A percentile compares a stretch with the other conserved stretches of the same genome.
These are phyloP conservation scores for Temnothorax nylanderi DNA, from an alignment of 1,140 invertebrate species.

Conservation along the genomic window DNA sequence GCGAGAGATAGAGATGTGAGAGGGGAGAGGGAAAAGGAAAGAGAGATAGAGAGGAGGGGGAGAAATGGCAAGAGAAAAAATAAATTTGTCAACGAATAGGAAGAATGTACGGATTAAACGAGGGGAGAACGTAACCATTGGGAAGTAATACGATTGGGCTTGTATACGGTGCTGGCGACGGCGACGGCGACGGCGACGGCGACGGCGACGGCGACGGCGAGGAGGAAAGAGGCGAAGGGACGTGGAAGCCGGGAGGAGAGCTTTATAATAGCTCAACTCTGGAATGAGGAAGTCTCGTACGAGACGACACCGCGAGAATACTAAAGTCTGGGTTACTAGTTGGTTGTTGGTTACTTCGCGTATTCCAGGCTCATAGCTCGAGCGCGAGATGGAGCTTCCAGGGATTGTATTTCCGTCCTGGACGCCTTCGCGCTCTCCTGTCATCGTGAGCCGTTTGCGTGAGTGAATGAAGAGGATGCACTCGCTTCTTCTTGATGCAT, in stretches of 20 bases:
- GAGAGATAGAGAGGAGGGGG: not conserved
- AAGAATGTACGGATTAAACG: slow-evolving; percentile 20
- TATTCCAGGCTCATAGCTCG: slow-evolving; percentile 74
- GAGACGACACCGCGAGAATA: slow-evolving; percentile 78
- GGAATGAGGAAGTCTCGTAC: slow-evolving; percentile 79
- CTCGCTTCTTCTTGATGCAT: slow-evolving; percentile 5
- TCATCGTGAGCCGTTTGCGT: slow-evolving; percentile 27
- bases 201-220: not conserved
- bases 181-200: not conserved
- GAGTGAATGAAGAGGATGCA: slow-evolving; percentile 41
- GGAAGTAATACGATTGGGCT: slow-evolving; percentile 61
- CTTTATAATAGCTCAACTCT: slow-evolving; percentile 77
- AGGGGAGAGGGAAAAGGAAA: not conserved
- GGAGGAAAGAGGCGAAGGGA: slow-evolving; percentile 34
- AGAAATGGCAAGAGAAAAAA: not conserved
- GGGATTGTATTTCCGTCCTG: slow-evolving; percentile 73
- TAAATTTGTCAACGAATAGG: slow-evolving; percentile 22
- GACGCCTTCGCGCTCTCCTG: slow-evolving; percentile 55
- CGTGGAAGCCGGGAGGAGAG: slow-evolving; percentile 66
- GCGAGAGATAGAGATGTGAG: not conserved
- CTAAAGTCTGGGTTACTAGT: slow-evolving; percentile 82
- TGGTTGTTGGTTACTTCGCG: slow-evolving; percentile 75
- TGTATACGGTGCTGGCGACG: slow-evolving; percentile 17
- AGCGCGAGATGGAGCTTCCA: slow-evolving; percentile 67
- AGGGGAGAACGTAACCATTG: slow-evolving; percentile 43